These are phyloP conservation scores for Diplogasteroides magnus DNA, from an alignment of 1,140 invertebrate species.

Conservation along the genomic window DNA sequence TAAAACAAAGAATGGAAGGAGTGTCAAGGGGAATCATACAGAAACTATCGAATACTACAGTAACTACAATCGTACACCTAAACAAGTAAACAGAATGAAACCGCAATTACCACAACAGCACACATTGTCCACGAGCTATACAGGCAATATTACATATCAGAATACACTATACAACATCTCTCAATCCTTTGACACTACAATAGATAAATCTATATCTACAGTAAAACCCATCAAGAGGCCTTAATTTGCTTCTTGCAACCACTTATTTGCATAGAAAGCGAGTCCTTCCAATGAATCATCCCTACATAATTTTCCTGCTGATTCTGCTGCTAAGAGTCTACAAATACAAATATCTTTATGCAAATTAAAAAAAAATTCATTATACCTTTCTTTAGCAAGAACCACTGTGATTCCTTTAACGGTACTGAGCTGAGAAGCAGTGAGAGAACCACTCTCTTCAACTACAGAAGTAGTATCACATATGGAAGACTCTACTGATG, in stretches of 20 bases:
- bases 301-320: constrained; percentile 56
- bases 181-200: too few species aligned
- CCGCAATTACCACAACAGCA: too few species aligned
- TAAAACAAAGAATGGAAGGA: too few species aligned
- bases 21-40: too few species aligned
- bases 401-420: constrained; percentile 57
- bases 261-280: constrained; percentile 57
- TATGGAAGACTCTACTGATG: constrained; percentile 57
- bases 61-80: too few species aligned
- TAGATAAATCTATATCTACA: neutral
- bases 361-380: neutral
- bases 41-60: too few species aligned
- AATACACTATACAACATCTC: too few species aligned
- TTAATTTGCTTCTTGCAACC: constrained; percentile 14
- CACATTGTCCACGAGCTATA: too few species aligned
- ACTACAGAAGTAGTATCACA: constrained; percentile 54
- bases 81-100: too few species aligned
- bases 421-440: constrained; percentile 57
- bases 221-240: neutral
- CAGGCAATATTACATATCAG: too few species aligned
- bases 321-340: constrained; percentile 57
- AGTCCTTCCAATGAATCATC: constrained; percentile 59
- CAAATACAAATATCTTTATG: too few species aligned
- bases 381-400: constrained; percentile 58
- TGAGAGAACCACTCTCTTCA: constrained; percentile 51